Evolutionary conservation across 2,888 invertebrate genomes (phyloP).

Genomic region (Hymenopus coronatus): DNA sequence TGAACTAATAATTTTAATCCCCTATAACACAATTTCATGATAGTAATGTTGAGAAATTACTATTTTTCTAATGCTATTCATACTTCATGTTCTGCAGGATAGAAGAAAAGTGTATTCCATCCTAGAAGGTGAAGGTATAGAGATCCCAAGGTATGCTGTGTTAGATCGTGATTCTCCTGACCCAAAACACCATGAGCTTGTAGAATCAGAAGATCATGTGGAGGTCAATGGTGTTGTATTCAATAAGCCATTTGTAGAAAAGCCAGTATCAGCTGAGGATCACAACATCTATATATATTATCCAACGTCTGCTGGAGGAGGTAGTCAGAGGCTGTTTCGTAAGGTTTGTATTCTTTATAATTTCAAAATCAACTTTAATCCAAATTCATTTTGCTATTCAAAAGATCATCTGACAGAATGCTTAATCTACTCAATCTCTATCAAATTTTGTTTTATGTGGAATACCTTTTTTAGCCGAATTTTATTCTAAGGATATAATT

Average conservation of each 20-base stretch:
- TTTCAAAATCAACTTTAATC: too few relatives aligned
- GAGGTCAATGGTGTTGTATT: constrained; percentile 94
- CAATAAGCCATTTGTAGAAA: constrained; percentile 99
- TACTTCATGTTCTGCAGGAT: constrained; percentile 56
- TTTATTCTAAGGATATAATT: too few relatives aligned
- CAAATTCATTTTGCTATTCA: too few relatives aligned
- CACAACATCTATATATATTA: constrained; percentile 99
- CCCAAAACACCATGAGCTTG: constrained; percentile 85
- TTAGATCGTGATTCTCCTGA: constrained; percentile 90
- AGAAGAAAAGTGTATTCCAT: constrained; percentile 93
- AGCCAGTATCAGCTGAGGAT: constrained; percentile 98
- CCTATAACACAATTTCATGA: too few relatives aligned
- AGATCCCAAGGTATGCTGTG: constrained; percentile 96
- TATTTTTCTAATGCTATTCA: too few relatives aligned
- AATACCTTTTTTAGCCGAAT: too few relatives aligned
- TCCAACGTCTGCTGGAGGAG: constrained; percentile 96
- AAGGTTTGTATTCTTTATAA: constrained; percentile 63
- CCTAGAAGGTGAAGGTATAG: constrained; percentile 89
- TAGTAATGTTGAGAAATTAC: too few relatives aligned
- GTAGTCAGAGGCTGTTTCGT: constrained; percentile 94
- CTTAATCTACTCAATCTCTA: too few relatives aligned
- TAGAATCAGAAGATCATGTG: constrained; percentile 95
- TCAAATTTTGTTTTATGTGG: too few relatives aligned
- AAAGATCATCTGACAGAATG: too few relatives aligned
- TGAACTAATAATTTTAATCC: too few relatives aligned